Percentiles rank a stretch among this genome's conserved stretches.
Evolutionary conservation across 1,140 invertebrate genomes (phyloP).

Genomic region (Drosophila albomicans): DNA sequence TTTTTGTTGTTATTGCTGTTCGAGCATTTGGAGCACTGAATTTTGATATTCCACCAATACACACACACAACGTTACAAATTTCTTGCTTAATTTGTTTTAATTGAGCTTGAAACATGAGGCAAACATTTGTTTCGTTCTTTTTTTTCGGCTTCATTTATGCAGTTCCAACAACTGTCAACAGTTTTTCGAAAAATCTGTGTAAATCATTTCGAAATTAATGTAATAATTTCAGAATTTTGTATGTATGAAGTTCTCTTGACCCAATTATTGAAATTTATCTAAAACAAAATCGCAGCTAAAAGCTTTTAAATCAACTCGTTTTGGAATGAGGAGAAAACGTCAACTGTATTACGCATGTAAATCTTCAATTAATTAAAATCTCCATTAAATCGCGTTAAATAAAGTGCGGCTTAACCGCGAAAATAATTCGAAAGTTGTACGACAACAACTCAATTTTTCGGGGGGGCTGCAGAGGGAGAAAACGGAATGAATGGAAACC

Average conservation of each 20-base stretch:
- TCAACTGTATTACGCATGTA: not conserved
- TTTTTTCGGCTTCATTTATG: slow-evolving; percentile 5
- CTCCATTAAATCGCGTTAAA: slow-evolving; percentile 17
- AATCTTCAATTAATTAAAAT: slow-evolving; percentile 22
- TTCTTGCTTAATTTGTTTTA: slow-evolving; percentile 77
- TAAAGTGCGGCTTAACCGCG: slow-evolving; percentile 18
- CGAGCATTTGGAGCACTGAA: slow-evolving; percentile 57
- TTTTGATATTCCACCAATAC: slow-evolving; percentile 55
- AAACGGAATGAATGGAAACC: slow-evolving; percentile 59
- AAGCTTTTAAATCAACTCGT: not conserved
- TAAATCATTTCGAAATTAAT: slow-evolving; percentile 7
- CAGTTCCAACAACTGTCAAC: slow-evolving; percentile 5
- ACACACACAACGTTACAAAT: slow-evolving; percentile 41
- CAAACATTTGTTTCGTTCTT: slow-evolving; percentile 57
- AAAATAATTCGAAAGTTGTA: slow-evolving; percentile 71
- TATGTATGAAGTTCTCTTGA: not conserved
- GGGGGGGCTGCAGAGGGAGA: slow-evolving; percentile 10
- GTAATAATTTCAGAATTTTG: not conserved
- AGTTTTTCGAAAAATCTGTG: slow-evolving; percentile 1
- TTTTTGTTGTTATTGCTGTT: slow-evolving; percentile 21
- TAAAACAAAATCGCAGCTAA: slow-evolving; percentile 4
- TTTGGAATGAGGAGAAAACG: not conserved
- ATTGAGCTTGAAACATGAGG: slow-evolving; percentile 73
- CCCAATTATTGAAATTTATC: slow-evolving; percentile 7
- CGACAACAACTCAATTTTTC: slow-evolving; percentile 44